These are phyloP conservation scores for Heterocephalus glaber DNA, from an alignment of 2,113 vertebrate species.

Conservation along the genomic window DNA sequence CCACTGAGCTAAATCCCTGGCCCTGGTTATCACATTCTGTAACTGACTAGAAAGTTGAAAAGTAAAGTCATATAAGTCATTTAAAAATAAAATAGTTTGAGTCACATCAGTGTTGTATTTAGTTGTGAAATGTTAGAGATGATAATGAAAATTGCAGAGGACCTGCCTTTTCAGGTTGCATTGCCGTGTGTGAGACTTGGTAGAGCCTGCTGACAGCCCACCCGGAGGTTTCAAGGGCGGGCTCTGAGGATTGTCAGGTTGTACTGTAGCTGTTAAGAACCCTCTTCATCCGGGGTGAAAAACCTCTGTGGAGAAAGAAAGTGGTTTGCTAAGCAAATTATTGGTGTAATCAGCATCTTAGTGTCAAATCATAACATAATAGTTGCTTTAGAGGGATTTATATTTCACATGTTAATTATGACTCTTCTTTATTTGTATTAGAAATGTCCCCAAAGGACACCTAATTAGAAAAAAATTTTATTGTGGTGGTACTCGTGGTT, in stretches of 20 bases:
- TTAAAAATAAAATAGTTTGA: constrained; percentile 15
- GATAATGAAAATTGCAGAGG: neutral
- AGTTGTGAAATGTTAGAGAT: constrained; percentile 22
- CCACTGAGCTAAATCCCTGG: too few relatives aligned
- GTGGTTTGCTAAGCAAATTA: constrained; percentile 29
- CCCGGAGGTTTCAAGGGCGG: neutral
- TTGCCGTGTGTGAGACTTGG: neutral
- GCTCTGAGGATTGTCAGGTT: neutral
- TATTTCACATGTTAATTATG: neutral
- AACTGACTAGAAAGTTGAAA: neutral
- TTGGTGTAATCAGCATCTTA: constrained; percentile 3
- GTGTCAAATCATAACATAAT: neutral
- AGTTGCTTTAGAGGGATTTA: constrained; percentile 15
- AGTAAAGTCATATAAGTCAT: constrained; percentile 6
- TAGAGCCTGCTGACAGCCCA: neutral
- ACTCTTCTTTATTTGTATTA: constrained; percentile 28
- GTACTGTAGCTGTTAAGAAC: neutral
- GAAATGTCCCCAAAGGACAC: neutral
- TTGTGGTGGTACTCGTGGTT: too few relatives aligned
- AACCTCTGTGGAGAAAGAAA: neutral
- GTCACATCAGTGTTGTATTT: neutral
- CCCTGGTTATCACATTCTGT: too few relatives aligned
- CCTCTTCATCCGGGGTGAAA: neutral
- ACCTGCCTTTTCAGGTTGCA: neutral
- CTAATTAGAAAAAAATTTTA: neutral